Evolutionary conservation across 2,888 invertebrate species (phyloP), one percentile per base, ranked within the genome.

Genomic region (Heteromyza rotundicornis): DNA sequence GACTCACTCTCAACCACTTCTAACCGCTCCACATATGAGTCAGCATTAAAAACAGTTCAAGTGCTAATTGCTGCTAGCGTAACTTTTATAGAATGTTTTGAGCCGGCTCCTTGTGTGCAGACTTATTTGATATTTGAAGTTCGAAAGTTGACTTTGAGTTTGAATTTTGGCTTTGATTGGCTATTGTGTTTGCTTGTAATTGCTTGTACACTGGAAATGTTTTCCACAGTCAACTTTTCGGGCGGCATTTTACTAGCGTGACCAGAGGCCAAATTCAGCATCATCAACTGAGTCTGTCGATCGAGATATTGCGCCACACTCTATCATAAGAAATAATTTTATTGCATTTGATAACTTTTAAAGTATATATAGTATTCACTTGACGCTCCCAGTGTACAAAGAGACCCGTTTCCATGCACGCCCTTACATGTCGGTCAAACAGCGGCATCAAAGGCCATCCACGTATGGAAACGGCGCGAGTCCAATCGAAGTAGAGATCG

Each of bases 401-500:
- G 1, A 82, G 70, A 2, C 82, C 82, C 10, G 77, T 70, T 47
- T 82, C 80, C 27, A 79, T 69, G 44, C 76, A 78, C 24, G 68
- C 70, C 17, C 72, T 66, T 16, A 80, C 71, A 59, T 82, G 80
- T 1, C 60, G 69, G 62, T 82, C 74, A 2, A 82, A 67, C 0
- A 69, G 64, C 0, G 72, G 72, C 82, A 82, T 81, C 19, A 82
- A 24, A 0, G 75, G 72, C 82, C 82, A 82, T 8, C 82, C 82
- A 1, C 80, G 70, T 32, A 80, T 72, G n/a, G 80, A 67, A 5
- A 80, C 78, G 1, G 75, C 80, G 12, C 80, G 70, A 1, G 81
- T 80, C 76, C 80, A 82, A 57, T 82, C 82, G 49, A 77, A 80
- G 53, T 77, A 82, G 0, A 82, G 51, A 66, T 82, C 78, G 61